Base-by-base conservation (phyloP, 2,797 vertebrate species). In the Cyclopterus lumpus region DNA sequence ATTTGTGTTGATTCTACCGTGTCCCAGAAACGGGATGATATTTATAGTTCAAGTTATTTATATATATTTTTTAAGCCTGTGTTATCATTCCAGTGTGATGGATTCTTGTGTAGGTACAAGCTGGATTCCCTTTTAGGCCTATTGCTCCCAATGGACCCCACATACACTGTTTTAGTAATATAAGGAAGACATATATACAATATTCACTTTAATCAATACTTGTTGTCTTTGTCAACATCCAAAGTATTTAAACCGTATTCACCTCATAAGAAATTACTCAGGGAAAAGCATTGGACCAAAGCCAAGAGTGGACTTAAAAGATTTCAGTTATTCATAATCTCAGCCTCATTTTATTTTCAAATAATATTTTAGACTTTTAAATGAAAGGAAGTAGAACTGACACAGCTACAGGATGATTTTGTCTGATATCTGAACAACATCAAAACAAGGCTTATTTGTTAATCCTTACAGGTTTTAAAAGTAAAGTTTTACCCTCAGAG, bases 1-100 rank as follows among this genome's bases (percentile, higher is more conserved):
- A 86, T 89, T 78, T 88, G 73, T 73, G 78, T 76, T 67, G 64
- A 10, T 71, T 79, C 63, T 71, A 62, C 64, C 64, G 46, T 83
- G 80, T 82, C 81, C 64, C 60, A 73, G 68, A 80, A 84, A 77
- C 48, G 26, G 5, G 11, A 46, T n/a, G 22, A 77, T 75, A 70
- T 83, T 81, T 64, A 73, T 36, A 77, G 77, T 71, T 46, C 2
- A 34, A 26, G 66, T 67, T 84, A 81, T 83, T 86, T 73, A 38
- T 77, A 70, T 66, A 44, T 61, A n/a, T n/a, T n/a, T 40, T 61
- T 58, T 46, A 69, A 70, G 42, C 51, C 1, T 60, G 3, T 84
- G 68, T 83, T 72, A 67, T 61, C 77, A 70, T 71, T 71, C 44
- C 61, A 38, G 20, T 28, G 44, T 55, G 53, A 73, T 72, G 49